Evolutionary conservation across 2,888 invertebrate genomes (phyloP), one percentile per base, ranked within the genome.

Genomic region (Metopia argyrocephala): DNA sequence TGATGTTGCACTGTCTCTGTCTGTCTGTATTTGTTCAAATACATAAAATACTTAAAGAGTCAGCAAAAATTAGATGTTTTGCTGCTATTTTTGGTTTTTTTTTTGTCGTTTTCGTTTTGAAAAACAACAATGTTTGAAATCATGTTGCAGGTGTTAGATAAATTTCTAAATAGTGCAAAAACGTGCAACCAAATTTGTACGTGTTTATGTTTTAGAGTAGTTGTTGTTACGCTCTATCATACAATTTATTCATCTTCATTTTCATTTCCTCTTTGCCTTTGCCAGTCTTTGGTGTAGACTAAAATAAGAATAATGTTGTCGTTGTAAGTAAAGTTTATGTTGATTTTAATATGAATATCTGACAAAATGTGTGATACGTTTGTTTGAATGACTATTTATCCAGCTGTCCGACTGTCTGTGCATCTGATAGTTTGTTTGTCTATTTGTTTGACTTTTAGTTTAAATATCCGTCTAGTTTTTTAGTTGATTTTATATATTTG

Each of bases 121-220:
- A 38, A 9, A 38, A 21, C 48, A 25, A 74, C 76, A 80, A 73
- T 78, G 74, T 78, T 74, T 56, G 31, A 78, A 76, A 74, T 74
- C 76, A 81, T 81, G 81, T 70, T 83, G 84, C 84, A 84, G 84
- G 84, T 84, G 84, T 83, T 82, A 83, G 82, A 83, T 83, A 81
- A 84, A 83, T 84, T 80, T 82, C 83, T 84, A 84, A 84, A 83
- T 83, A 82, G 83, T 83, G 83, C 80, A 83, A 83, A 83, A 83
- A 82, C 84, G 84, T 84, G 84, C 75, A 75, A 68, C 65, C 75
- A 82, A 80, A 82, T 82, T 83, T 83, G 83, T 84, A 82, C 75
- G 75, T 79, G 79, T 78, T 76, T 74, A 73, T 75, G 74, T 80
- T 82, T 38, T 61, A 52, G 15, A 75, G 79, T 61, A 56, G 57